A percentile compares a stretch with the other conserved stretches of the same genome.
Evolutionary conservation across 2,797 vertebrate genomes (phyloP).

Genomic region (Sebastes trivittatus): DNA sequence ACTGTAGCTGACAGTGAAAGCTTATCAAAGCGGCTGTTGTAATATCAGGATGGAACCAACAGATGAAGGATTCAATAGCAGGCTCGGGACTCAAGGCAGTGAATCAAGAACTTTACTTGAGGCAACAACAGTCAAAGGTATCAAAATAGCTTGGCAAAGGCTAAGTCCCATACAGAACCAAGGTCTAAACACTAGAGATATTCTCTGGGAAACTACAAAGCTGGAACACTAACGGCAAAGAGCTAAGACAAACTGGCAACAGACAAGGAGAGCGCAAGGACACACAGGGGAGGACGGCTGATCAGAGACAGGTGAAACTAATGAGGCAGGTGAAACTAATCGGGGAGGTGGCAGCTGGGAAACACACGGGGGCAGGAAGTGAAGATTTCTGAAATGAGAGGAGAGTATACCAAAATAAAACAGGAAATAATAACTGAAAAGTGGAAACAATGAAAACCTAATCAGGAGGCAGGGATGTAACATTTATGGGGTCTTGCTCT

Average conservation of each 20-base stretch:
- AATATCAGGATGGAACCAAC: background rate
- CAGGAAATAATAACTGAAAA: background rate
- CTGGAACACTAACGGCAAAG: background rate
- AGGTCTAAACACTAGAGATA: background rate
- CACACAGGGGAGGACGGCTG: background rate
- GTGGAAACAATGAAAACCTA: background rate
- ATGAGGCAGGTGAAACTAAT: background rate
- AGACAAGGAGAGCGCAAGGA: background rate
- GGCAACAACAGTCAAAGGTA: background rate
- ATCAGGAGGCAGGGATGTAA: too few relatives aligned
- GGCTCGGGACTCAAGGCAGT: background rate
- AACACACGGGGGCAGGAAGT: background rate
- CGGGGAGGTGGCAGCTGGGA: background rate
- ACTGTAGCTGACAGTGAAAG: background rate
- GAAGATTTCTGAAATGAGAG: background rate
- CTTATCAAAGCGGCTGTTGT: too few relatives aligned
- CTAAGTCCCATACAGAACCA: background rate
- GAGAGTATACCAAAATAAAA: background rate
- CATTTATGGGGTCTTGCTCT: too few relatives aligned
- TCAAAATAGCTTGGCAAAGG: background rate
- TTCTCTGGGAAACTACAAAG: background rate
- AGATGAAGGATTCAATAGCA: background rate
- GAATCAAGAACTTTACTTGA: background rate
- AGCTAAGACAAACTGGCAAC: background rate
- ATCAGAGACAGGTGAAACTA: background rate